Conservation (phyloP, 2,888 invertebrate species). For the Oscheius myriophilus region DNA sequence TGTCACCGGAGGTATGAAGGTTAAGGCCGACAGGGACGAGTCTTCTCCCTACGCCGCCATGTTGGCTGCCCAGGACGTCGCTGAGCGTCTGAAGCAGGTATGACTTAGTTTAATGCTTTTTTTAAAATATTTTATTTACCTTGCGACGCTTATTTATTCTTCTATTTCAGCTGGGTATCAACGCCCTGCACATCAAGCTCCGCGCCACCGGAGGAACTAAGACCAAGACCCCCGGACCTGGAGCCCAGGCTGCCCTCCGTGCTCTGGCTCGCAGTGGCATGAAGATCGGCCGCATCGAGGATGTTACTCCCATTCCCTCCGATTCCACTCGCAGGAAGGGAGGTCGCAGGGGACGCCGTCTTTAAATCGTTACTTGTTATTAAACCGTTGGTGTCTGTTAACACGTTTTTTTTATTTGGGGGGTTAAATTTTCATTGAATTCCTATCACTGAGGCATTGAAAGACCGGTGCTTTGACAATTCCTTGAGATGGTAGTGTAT, state of each 20-base stretch:
- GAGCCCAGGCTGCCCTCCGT: conserved; percentile 92
- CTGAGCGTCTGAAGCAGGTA: conserved; percentile 94
- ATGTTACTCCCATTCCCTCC: conserved; percentile 98
- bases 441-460: background rate
- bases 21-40: conserved; percentile 99
- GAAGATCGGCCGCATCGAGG: conserved; percentile 97
- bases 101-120: conserved; percentile 17
- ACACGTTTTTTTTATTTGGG: conserved; percentile 4
- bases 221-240: conserved; percentile 79
- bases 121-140: too few species aligned
- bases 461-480: too few species aligned
- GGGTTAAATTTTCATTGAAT: background rate
- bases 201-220: conserved; percentile 90
- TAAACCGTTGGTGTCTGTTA: conserved; percentile 26
- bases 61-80: conserved; percentile 99
- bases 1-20: conserved; percentile 94
- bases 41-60: conserved; percentile 99
- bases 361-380: conserved; percentile 77
- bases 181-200: conserved; percentile 95
- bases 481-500: too few species aligned
- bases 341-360: conserved; percentile 97
- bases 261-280: conserved; percentile 97
- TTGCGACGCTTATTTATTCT: background rate
- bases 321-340: conserved; percentile 99
- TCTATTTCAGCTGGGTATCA: conserved; percentile 80